Conservation (phyloP, 2,888 invertebrate genomes). For the Ischnura elegans region DNA sequence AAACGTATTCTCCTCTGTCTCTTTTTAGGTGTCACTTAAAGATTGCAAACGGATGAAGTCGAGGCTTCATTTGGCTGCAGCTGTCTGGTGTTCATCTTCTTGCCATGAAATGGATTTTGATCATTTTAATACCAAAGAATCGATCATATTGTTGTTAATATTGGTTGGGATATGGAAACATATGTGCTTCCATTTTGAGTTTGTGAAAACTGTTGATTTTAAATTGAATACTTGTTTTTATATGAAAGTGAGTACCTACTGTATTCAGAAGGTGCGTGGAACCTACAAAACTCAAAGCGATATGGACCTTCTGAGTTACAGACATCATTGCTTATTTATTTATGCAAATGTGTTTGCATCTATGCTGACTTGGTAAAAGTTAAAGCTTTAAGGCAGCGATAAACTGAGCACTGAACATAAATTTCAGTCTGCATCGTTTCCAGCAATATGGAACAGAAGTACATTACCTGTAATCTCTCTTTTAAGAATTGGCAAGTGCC, state of each 20-base stretch:
- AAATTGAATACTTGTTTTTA: conserved; percentile 5
- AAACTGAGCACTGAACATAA: not conserved
- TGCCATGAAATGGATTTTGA: conserved; percentile 65
- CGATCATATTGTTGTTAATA: conserved; percentile 33
- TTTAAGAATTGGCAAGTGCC: conserved; percentile 38
- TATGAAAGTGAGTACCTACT: conserved; percentile 23
- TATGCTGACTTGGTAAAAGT: not conserved
- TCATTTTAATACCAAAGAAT: conserved; percentile 57
- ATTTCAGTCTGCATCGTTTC: not conserved
- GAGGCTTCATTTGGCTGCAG: conserved; percentile 15
- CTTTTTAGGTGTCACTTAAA: not conserved
- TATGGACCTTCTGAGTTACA: not conserved
- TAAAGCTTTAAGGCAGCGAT: conserved; percentile 40
- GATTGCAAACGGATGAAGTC: not conserved
- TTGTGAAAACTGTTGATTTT: conserved; percentile 37
- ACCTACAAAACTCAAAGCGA: not conserved
- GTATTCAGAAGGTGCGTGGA: not conserved
- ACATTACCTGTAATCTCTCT: not conserved
- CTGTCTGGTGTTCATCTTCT: not conserved
- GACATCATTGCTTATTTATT: conserved; percentile 47
- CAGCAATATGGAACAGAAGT: conserved; percentile 24
- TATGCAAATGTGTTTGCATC: not conserved
- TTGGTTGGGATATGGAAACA: conserved; percentile 29
- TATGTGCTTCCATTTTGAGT: conserved; percentile 47
- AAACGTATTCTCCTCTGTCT: not conserved